Base-by-base conservation (phyloP, 2,113 vertebrate genomes). In the Rhynchomys soricoides region DNA sequence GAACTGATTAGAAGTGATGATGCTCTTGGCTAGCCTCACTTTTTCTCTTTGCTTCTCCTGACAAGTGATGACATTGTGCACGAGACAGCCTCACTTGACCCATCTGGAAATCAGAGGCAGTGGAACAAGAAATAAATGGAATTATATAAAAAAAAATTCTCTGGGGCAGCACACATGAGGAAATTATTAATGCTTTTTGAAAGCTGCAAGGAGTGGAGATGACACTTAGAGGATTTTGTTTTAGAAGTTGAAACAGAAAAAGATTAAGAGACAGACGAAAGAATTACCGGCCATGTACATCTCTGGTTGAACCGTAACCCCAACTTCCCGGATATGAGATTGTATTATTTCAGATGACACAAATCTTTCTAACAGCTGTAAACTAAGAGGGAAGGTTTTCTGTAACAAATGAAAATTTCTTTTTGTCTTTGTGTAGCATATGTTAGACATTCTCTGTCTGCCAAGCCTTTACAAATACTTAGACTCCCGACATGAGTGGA, bases 241-340 rank as follows among this genome's bases (percentile, higher is more conserved):
- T 74, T 62, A 91, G 86, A 92, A 91, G 15, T 31, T 94, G 94
- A 70, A 94, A 55, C 21, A 95, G 37, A 95, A 86, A 95, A 95
- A 86, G 11, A 86, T 81, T 9, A 93, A 87, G 3, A 93, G 96
- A 68, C 88, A n/a, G 86, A 86, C 93, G n/a, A 83, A 90, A 93
- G 0, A 66, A 82, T 91, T 73, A 43, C 89, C 92, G 92, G 88
- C 22, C n/a, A 22, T 48, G 11, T 92, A 48, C 4, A 45, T 87
- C 43, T 94, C 50, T 71, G 89, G 89, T 89, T 74, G 59, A 95
- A 94, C 26, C 64, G 12, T 4, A 87, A 43, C 43, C n/a, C 21
- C 34, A 45, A 78, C 31, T 68, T 2, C 40, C 55, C 52, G 88
- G 82, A 75, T 40, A 73, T 71, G 62, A 88, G 62, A 16, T 79